Evolutionary conservation across 1,140 invertebrate species (phyloP).

Genomic region (Dufourea novaeangliae): DNA sequence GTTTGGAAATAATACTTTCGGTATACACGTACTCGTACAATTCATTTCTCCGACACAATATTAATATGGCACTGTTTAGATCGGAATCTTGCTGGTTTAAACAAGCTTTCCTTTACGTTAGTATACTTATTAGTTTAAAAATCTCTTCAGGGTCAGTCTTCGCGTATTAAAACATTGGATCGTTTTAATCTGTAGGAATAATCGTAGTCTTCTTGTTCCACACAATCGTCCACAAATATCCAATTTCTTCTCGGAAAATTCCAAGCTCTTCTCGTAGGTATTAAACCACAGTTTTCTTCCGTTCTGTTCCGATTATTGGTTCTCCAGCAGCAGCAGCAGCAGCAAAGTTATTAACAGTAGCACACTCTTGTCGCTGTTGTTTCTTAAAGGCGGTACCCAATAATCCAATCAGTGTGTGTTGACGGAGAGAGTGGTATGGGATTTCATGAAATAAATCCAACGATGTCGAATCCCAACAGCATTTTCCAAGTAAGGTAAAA

Average conservation of each 20-base stretch:
- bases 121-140: too few species aligned
- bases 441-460: not conserved
- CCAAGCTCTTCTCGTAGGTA: not conserved
- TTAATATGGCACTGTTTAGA: slow-evolving; percentile 15
- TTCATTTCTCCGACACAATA: slow-evolving; percentile 43
- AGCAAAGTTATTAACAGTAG: not conserved
- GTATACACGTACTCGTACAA: slow-evolving; percentile 12
- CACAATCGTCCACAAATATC: not conserved
- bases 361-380: too few species aligned
- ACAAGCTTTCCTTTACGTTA: too few species aligned
- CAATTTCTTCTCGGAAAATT: too few species aligned
- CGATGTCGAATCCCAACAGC: not conserved
- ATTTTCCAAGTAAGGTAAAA: not conserved
- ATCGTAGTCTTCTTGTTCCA: not conserved
- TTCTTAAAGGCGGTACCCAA: not conserved
- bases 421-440: not conserved
- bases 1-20: not conserved
- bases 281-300: not conserved
- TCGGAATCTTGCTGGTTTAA: not conserved
- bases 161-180: too few species aligned
- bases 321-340: not conserved
- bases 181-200: not conserved
- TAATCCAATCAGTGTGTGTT: not conserved
- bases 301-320: not conserved
- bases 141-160: too few species aligned